Evolutionary conservation across 2,797 vertebrate genomes (phyloP).

Genomic region (Selene dorsalis): DNA sequence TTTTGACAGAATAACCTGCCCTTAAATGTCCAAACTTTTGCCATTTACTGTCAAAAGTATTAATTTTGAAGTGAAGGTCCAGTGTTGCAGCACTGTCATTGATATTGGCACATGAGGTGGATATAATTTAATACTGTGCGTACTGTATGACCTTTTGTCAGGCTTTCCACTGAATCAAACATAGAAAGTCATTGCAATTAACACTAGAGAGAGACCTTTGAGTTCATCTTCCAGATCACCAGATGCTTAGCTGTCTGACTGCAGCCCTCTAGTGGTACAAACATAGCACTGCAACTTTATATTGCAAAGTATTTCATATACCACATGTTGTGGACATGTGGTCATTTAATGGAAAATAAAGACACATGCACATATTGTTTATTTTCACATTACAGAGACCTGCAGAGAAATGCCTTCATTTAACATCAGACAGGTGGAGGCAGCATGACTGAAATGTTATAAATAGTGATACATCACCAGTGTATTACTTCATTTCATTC

Average conservation of each 20-base stretch:
- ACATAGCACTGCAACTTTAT: slow-evolving; percentile 19
- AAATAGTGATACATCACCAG: slow-evolving; percentile 29
- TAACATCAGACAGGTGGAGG: slow-evolving; percentile 39
- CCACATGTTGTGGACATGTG: slow-evolving; percentile 13
- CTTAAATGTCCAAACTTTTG: slow-evolving; percentile 40
- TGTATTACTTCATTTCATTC: slow-evolving; percentile 28
- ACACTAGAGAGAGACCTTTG: slow-evolving; percentile 4
- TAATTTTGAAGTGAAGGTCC: slow-evolving; percentile 23
- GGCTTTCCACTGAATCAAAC: slow-evolving; percentile 9
- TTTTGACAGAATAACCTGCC: slow-evolving; percentile 27
- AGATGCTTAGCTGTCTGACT: slow-evolving; percentile 34
- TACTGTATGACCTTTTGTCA: neutral
- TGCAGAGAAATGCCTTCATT: slow-evolving; percentile 39
- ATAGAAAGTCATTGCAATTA: slow-evolving; percentile 16
- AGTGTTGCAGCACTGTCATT: slow-evolving; percentile 14
- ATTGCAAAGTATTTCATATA: too few relatives aligned
- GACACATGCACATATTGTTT: neutral
- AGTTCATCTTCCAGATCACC: slow-evolving; percentile 17
- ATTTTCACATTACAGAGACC: neutral
- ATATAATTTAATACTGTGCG: slow-evolving; percentile 24
- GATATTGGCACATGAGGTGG: slow-evolving; percentile 10
- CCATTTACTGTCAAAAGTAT: slow-evolving; percentile 44
- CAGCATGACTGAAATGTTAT: slow-evolving; percentile 42
- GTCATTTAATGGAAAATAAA: slow-evolving; percentile 16
- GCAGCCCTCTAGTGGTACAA: slow-evolving; percentile 69